A percentile compares a stretch with the other conserved stretches of the same genome.
These are phyloP conservation scores for Otolemur garnettii DNA, from an alignment of 2,113 vertebrate genomes.

Conservation along the genomic window DNA sequence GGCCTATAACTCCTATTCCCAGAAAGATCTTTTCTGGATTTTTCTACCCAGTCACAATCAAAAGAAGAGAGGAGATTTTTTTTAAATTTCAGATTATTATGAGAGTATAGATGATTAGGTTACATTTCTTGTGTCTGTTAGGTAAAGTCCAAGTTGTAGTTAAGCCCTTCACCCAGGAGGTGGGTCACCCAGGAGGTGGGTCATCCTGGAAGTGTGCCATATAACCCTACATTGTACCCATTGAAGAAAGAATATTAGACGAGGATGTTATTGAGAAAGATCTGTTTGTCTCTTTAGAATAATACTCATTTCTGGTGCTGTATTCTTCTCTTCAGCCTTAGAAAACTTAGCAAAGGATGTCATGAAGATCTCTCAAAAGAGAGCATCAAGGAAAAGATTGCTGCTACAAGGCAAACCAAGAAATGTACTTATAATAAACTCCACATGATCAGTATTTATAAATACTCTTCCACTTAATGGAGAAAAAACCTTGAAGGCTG, in stretches of 20 bases:
- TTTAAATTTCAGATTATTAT: too few species aligned
- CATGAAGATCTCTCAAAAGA: neutral
- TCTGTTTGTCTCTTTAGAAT: neutral
- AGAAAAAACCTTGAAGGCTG: constrained; percentile 49
- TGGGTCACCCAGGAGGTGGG: too few species aligned
- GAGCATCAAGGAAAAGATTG: neutral
- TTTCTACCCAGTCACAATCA: neutral
- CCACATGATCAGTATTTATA: constrained; percentile 75
- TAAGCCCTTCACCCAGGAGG: too few species aligned
- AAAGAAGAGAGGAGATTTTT: neutral
- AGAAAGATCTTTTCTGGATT: neutral
- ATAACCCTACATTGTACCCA: too few species aligned
- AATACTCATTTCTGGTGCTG: neutral
- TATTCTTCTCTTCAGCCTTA: neutral
- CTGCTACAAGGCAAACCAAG: constrained; percentile 50
- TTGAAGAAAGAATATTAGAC: neutral
- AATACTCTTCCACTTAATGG: constrained; percentile 69
- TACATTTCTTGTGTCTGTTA: too few species aligned
- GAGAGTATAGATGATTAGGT: too few species aligned
- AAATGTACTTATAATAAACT: constrained; percentile 70
- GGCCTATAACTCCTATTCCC: neutral
- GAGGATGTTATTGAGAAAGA: neutral
- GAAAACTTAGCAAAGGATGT: constrained; percentile 7
- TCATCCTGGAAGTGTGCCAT: too few species aligned
- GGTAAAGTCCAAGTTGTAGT: too few species aligned